Evolutionary conservation across 2,888 invertebrate genomes (phyloP).

Genomic region (Hipparchia semele): DNA sequence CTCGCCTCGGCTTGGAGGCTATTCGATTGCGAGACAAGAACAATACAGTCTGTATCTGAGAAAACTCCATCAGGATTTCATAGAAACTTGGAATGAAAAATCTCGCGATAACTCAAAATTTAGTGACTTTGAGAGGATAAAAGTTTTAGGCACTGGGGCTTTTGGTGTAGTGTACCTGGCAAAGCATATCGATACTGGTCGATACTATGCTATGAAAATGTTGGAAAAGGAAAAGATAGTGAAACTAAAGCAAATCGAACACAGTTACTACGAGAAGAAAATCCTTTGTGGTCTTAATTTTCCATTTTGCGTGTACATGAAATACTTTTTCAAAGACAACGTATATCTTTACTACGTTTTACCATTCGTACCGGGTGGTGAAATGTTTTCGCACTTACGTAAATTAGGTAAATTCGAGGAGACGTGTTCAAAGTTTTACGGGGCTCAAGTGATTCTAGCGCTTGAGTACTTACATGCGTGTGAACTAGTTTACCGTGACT

Average conservation of each 20-base stretch:
- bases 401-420: slow-evolving; percentile 88
- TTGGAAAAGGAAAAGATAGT: slow-evolving; percentile 93
- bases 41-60: slow-evolving; percentile 62
- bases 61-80: slow-evolving; percentile 66
- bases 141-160: slow-evolving; percentile 93
- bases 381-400: slow-evolving; percentile 91
- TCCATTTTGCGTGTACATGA: slow-evolving; percentile 94
- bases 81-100: slow-evolving; percentile 69
- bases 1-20: slow-evolving; percentile 53
- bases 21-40: slow-evolving; percentile 62
- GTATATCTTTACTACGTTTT: slow-evolving; percentile 91
- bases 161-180: slow-evolving; percentile 93
- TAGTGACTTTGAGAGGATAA: slow-evolving; percentile 87
- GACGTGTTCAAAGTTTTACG: slow-evolving; percentile 92
- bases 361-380: slow-evolving; percentile 93
- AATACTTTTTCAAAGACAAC: slow-evolving; percentile 93
- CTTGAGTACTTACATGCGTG: slow-evolving; percentile 96
- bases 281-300: slow-evolving; percentile 93
- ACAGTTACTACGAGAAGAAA: slow-evolving; percentile 94
- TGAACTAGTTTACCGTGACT: slow-evolving; percentile 93
- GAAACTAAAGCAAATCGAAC: slow-evolving; percentile 93
- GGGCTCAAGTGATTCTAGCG: slow-evolving; percentile 93
- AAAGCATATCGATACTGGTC: slow-evolving; percentile 82
- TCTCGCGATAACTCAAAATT: slow-evolving; percentile 53
- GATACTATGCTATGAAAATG: slow-evolving; percentile 93